phyloP scores from a whole-genome alignment of 2,888 invertebrate genomes.

The Craniophora ligustri region DNA sequence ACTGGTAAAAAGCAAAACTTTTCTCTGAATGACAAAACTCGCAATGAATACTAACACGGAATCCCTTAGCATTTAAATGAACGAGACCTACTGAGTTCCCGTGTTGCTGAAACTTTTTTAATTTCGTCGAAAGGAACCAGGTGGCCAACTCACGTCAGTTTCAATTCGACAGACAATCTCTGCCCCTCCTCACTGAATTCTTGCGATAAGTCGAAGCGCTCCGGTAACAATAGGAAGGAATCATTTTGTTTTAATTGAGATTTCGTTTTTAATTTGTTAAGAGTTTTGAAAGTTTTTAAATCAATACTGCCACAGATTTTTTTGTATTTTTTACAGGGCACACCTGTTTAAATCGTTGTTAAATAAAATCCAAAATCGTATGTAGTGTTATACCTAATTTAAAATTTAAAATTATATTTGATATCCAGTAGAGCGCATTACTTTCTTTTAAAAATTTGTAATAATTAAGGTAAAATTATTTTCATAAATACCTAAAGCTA shows the following conservation, averaged over 20 bases:
- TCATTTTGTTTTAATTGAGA: conserved; percentile 72
- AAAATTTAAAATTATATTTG: too few relatives aligned
- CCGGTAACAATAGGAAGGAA: conserved; percentile 67
- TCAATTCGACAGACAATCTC: conserved; percentile 79
- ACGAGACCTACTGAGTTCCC: conserved; percentile 76
- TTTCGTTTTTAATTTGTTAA: conserved; percentile 58
- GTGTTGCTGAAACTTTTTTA: conserved; percentile 85
- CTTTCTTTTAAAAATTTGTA: too few relatives aligned
- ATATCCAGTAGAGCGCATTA: too few relatives aligned
- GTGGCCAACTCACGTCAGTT: conserved; percentile 79
- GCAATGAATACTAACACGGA: conserved; percentile 82
- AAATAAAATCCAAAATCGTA: too few relatives aligned
- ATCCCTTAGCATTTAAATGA: conserved; percentile 86
- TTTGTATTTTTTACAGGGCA: too few relatives aligned
- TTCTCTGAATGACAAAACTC: conserved; percentile 82
- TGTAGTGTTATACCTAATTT: too few relatives aligned
- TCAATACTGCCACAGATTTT: too few relatives aligned
- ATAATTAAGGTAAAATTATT: too few relatives aligned
- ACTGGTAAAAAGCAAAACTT: conserved; percentile 72
- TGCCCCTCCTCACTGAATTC: conserved; percentile 57
- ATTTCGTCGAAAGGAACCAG: conserved; percentile 84
- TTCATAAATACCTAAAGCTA: too few relatives aligned
- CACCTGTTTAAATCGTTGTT: too few relatives aligned
- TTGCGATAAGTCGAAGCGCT: conserved; percentile 68
- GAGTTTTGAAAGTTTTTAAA: too few relatives aligned